These are phyloP conservation scores for Diachrysia chrysitis DNA, from an alignment of 2,888 invertebrate genomes.

Conservation along the genomic window DNA sequence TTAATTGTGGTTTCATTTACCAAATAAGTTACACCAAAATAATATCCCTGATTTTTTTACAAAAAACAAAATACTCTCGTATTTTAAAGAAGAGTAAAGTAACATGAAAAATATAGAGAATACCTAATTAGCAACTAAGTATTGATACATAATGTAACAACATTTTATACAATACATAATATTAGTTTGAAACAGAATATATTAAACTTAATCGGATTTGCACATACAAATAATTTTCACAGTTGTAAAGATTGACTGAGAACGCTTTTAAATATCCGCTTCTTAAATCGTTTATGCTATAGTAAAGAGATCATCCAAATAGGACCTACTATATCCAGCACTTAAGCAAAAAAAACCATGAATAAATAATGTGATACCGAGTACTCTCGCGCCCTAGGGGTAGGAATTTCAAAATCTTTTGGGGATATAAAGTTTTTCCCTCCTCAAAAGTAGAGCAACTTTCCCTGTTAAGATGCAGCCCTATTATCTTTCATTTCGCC, in stretches of 20 bases:
- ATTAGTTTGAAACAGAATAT: background rate
- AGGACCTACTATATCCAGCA: conserved; percentile 61
- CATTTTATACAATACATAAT: no score
- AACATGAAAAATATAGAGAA: no score
- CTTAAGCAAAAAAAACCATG: conserved; percentile 77
- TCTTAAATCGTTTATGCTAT: conserved; percentile 57
- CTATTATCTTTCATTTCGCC: conserved; percentile 89
- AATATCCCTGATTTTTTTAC: no score
- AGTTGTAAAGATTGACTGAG: background rate
- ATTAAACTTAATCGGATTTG: background rate
- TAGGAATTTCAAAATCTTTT: conserved; percentile 82
- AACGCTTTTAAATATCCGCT: conserved; percentile 38
- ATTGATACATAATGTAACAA: no score
- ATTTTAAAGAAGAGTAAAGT: no score
- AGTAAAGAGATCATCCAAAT: conserved; percentile 63
- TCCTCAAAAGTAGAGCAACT: conserved; percentile 72
- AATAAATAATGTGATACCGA: conserved; percentile 83
- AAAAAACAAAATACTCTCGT: no score
- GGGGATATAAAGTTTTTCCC: conserved; percentile 83
- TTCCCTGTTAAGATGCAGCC: conserved; percentile 80
- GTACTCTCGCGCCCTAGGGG: conserved; percentile 71
- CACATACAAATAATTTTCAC: background rate
- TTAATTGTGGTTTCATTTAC: conserved; percentile 40
- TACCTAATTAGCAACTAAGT: no score
- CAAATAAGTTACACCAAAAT: background rate